Evolutionary conservation across 37 sponge, comb jelly and placozoan species (phyloP), one percentile per base, ranked within the genome.

Genomic region (Cladorhizidae sp.): DNA sequence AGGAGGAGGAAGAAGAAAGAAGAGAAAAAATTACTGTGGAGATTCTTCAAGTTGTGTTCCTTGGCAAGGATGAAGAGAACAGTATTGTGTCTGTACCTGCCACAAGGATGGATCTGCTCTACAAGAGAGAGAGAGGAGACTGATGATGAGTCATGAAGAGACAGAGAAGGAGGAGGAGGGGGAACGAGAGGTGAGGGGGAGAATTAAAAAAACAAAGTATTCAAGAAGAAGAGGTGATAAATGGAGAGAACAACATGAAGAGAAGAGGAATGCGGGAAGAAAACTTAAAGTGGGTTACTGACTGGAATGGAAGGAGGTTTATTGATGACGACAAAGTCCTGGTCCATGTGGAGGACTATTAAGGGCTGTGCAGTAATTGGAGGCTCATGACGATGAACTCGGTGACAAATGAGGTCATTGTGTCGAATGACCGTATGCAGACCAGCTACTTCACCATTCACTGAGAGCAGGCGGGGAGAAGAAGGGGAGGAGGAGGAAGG

Each of bases 271-370:
- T 45, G 9, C n/a, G n/a, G n/a, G n/a, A n/a, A n/a, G n/a, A 54
- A n/a, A n/a, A n/a, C n/a, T n/a, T n/a, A n/a, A n/a, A n/a, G n/a
- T n/a, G n/a, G n/a, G n/a, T 45, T 25, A 72, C 90, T 41, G 25
- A 95, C 98, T 32, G 98, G 95, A 33, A 97, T 94, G 23, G 98
- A 97, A 22, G 93, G 45, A 23, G 98, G 98, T 80, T 97, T 97
- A 79, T 97, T 80, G 63, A 97, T 31, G 29, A 94, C 93, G 21
- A 94, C 61, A 23, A 97, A 21, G 28, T 97, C 79, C 42, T 80
- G 63, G 40, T 89, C 84, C 35, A 81, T 33, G 56, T 88, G 72
- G 21, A 94, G 14, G 41, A 97, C 77, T 2, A 82, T 73, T 18
- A 97, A 75, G 0, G 84, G 78, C n/a, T 80, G 42, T 33, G 72